phyloP scores from a whole-genome alignment of 2,888 invertebrate species.

The Linnaemya vulpina region DNA sequence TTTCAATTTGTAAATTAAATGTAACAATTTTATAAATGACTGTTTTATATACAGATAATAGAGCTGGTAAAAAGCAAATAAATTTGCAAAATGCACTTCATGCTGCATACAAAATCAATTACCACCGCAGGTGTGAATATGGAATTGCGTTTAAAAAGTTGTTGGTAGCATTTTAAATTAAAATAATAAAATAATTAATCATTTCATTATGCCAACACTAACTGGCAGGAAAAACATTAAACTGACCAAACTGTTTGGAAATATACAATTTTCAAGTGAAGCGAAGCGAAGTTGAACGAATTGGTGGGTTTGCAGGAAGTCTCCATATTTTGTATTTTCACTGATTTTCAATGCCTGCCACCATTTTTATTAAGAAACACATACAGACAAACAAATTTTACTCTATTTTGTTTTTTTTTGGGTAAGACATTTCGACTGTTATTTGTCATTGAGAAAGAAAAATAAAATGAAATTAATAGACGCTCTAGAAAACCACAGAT shows the following conservation, averaged over 20 bases:
- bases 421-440: no score
- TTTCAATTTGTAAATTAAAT: neutral
- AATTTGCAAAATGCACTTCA: neutral
- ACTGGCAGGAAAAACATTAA: neutral
- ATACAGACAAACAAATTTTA: no score
- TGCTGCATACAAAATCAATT: conserved; percentile 26
- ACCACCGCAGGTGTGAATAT: conserved; percentile 36
- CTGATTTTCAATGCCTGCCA: no score
- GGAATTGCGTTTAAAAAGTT: conserved; percentile 14
- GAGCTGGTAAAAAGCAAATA: neutral
- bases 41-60: neutral
- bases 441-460: neutral
- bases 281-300: neutral
- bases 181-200: conserved; percentile 43
- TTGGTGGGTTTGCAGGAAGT: neutral
- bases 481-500: neutral
- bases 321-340: no score
- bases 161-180: conserved; percentile 8
- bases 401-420: no score
- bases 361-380: no score
- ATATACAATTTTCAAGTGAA: neutral
- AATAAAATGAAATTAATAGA: neutral
- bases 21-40: neutral
- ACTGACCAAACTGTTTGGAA: neutral
- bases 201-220: conserved; percentile 28